Conservation (phyloP, 2,113 vertebrate species). For the Ciconia maguari region DNA sequence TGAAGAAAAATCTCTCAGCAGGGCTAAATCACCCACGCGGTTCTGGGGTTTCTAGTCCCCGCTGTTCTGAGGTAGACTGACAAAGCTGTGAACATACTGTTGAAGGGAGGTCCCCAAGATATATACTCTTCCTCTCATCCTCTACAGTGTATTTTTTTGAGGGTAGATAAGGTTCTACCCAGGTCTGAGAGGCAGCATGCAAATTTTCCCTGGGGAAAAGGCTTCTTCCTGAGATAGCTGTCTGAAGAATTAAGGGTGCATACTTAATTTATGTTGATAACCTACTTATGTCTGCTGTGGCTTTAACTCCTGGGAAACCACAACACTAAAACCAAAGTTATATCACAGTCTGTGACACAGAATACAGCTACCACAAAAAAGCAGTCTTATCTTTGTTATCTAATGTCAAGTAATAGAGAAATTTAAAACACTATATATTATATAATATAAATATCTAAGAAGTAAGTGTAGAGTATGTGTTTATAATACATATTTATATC, state of each 20-base stretch:
- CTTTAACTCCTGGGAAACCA: neutral
- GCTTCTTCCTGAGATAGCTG: neutral
- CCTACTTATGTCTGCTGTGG: neutral
- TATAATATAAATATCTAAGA: neutral
- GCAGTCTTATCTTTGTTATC: neutral
- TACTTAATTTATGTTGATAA: neutral
- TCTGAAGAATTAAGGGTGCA: neutral
- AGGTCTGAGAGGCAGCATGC: neutral
- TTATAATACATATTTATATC: neutral
- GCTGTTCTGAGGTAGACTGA: neutral
- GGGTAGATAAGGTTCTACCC: neutral
- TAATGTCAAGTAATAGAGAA: neutral
- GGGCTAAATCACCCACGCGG: neutral
- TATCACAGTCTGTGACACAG: neutral
- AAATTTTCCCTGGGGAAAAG: neutral
- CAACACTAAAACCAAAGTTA: neutral
- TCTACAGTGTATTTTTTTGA: neutral
- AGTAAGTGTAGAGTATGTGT: no score
- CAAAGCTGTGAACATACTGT: neutral
- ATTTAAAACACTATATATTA: neutral
- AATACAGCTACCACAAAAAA: neutral
- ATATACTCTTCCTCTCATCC: neutral
- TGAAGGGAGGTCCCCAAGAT: neutral
- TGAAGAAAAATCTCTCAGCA: neutral
- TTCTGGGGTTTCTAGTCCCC: neutral